Conservation (phyloP, 2,797 vertebrate species). For the Lutjanus campechanus region DNA sequence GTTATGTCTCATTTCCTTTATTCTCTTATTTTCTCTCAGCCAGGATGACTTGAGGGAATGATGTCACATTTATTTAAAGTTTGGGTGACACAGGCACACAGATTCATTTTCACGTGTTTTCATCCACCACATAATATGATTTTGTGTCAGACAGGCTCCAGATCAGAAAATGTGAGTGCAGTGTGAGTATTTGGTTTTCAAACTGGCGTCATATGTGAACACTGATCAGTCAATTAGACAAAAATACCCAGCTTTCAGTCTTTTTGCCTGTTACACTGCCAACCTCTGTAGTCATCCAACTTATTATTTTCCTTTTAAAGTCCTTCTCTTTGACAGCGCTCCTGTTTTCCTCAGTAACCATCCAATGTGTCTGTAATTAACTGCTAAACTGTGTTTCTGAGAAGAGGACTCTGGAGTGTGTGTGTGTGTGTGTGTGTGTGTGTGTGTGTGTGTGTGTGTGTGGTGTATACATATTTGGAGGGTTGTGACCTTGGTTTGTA, state of each 20-base stretch:
- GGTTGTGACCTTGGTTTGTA: constrained; percentile 28
- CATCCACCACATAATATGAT: not conserved
- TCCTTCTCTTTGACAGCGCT: too few relatives aligned
- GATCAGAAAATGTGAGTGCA: not conserved
- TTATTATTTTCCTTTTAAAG: not conserved
- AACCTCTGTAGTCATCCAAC: not conserved
- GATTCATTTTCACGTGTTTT: not conserved
- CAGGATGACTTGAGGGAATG: not conserved
- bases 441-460: not conserved
- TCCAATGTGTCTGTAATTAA: constrained; percentile 21
- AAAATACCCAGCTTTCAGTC: not conserved
- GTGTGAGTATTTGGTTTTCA: not conserved
- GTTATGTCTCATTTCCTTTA: not conserved
- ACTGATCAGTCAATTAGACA: not conserved
- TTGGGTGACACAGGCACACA: not conserved
- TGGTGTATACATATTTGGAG: not conserved
- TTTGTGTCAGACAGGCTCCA: not conserved
- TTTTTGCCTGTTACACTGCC: not conserved
- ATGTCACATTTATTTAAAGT: not conserved
- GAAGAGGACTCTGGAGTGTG: not conserved
- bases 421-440: not conserved
- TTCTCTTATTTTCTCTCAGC: not conserved
- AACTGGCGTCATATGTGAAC: not conserved
- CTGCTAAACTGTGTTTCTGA: constrained; percentile 5
- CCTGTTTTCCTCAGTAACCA: not conserved